Conservation (phyloP, 1,140 invertebrate genomes). For the Zaprionus davidi region DNA sequence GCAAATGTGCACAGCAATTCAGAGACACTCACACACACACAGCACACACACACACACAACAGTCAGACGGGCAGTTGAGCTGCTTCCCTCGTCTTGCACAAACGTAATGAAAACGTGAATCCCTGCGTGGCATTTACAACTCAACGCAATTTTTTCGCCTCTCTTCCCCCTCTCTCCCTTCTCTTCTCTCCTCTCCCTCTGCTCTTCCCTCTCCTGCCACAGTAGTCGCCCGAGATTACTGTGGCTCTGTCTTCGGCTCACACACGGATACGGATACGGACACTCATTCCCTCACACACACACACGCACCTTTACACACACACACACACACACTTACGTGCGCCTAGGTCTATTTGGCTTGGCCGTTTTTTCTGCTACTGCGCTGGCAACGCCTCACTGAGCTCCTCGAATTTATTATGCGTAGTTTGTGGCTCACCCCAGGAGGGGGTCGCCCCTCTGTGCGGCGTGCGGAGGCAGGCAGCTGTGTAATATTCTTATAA, state of each 20-base stretch:
- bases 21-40: constrained; percentile 23
- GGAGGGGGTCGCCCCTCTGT: background rate
- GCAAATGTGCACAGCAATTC: constrained; percentile 36
- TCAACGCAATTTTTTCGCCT: constrained; percentile 69
- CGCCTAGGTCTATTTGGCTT: constrained; percentile 17
- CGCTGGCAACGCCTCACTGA: constrained; percentile 52
- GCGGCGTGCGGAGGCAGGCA: background rate
- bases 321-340: constrained; percentile 29
- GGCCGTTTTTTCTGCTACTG: background rate
- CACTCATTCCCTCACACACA: constrained; percentile 1
- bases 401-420: constrained; percentile 71
- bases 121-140: constrained; percentile 79
- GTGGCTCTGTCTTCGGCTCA: constrained; percentile 19
- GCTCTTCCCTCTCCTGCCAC: background rate
- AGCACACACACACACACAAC: constrained; percentile 12
- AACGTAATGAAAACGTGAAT: constrained; percentile 82
- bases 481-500: constrained; percentile 63
- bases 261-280: background rate
- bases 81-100: constrained; percentile 50
- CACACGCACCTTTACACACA: constrained; percentile 1
- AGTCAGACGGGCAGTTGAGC: constrained; percentile 15
- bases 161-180: background rate
- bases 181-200: too few species aligned
- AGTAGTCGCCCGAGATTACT: constrained; percentile 62
- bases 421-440: constrained; percentile 21